Evolutionary conservation across 2,888 invertebrate genomes (phyloP), one percentile per base, ranked within the genome.

Genomic region (Rhogogaster chlorosoma): DNA sequence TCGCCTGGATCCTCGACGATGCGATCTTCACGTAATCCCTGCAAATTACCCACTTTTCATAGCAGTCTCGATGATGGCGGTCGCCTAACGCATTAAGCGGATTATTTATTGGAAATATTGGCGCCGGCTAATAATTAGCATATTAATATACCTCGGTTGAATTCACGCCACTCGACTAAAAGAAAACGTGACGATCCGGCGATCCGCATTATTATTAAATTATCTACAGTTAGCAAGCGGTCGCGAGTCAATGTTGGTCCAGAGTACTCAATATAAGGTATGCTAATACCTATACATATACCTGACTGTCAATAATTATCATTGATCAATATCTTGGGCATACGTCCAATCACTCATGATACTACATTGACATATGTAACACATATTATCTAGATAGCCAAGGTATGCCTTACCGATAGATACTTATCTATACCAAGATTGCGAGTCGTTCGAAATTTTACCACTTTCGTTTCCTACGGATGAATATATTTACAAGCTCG

Each of bases 301-400:
- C 29, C 84, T 84, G 86, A 85, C 57, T 86, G 85, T 84, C 88
- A 87, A 89, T 89, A 86, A 90, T 90, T 89, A 91, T 89, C 92
- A 88, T 91, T 90, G 91, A 91, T 92, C 91, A 90, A 90, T 90
- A 89, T 88, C 89, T 84, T 86, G 87, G 88, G 86, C 86, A 86
- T 85, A 85, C 75, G 84, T 84, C 85, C 78, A 78, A 84, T 83
- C 67, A 77, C 83, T 84, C 75, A 42, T 70, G 71, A 84, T 86
- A 85, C 38, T 70, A 70, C 64, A 84, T 87, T 85, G 86, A 85
- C 88, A 86, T 88, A 90, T 88, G 88, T 90, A 90, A 90, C 67
- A 83, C 83, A 36, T 88, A 88, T 90, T 88, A 89, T 86, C 87
- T 86, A 89, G 90, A 91, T 91, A 89, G 89, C 89, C 86, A 87